A percentile compares a stretch with the other conserved stretches of the same genome.
Evolutionary conservation across 2,113 vertebrate species (phyloP).

Genomic region (Fregata magnificens): DNA sequence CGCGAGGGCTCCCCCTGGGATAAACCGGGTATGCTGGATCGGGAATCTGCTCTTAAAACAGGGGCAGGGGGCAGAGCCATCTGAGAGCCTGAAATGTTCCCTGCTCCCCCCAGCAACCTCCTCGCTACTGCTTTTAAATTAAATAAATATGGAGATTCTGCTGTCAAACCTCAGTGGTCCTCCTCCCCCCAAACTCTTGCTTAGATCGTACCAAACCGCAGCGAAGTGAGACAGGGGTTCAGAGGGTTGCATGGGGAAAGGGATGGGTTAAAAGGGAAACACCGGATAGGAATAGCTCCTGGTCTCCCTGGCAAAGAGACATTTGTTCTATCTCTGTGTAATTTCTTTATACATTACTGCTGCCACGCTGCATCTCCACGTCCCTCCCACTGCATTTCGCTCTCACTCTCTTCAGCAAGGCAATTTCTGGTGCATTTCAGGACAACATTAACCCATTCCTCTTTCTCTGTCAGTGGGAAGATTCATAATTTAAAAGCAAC

Average conservation of each 20-base stretch:
- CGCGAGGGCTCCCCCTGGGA: conserved; percentile 36
- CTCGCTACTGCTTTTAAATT: conserved; percentile 5
- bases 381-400: conserved; percentile 65
- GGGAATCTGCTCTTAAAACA: conserved; percentile 45
- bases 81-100: conserved; percentile 34
- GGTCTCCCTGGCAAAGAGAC: conserved; percentile 41
- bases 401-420: conserved; percentile 51
- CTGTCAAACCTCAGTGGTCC: neutral
- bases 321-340: conserved; percentile 57
- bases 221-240: neutral
- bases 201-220: neutral
- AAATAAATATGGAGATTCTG: conserved; percentile 37
- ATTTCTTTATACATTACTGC: conserved; percentile 61
- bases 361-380: conserved; percentile 61
- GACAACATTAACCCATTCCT: conserved; percentile 64
- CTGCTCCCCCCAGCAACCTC: neutral
- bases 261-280: conserved; percentile 26
- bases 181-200: neutral
- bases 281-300: conserved; percentile 33
- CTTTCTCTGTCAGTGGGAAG: neutral
- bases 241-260: neutral
- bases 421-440: conserved; percentile 70
- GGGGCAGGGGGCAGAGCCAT: conserved; percentile 21
- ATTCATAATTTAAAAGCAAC: neutral
- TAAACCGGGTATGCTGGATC: conserved; percentile 21